phyloP scores from a whole-genome alignment of 2,797 vertebrate species.

The Thripadectes ignobilis region DNA sequence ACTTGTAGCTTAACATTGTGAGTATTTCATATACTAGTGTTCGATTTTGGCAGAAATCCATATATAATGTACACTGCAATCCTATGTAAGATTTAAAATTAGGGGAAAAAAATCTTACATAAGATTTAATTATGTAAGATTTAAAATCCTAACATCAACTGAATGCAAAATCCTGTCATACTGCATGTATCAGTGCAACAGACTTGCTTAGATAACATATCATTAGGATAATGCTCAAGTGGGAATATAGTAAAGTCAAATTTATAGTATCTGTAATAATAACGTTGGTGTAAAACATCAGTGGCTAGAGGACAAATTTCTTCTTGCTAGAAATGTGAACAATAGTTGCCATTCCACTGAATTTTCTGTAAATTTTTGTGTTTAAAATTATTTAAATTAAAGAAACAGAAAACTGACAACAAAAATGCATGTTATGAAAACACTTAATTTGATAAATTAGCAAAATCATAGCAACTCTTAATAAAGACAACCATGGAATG shows the following conservation, averaged over 20 bases:
- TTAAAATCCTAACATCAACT: constrained; percentile 2
- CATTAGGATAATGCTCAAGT: neutral
- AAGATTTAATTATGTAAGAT: neutral
- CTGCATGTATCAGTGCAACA: neutral
- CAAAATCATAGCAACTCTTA: neutral
- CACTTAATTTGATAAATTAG: neutral
- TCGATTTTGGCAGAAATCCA: constrained; percentile 6
- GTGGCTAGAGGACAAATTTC: neutral
- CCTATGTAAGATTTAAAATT: neutral
- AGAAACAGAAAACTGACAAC: neutral
- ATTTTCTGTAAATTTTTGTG: neutral
- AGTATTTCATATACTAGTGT: neutral
- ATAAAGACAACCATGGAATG: neutral
- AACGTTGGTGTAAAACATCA: neutral
- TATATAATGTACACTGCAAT: neutral
- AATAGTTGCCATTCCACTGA: neutral
- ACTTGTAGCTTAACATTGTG: neutral
- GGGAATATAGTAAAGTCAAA: neutral
- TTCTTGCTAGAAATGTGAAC: neutral
- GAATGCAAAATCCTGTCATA: neutral
- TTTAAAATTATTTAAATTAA: neutral
- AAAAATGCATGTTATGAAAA: neutral
- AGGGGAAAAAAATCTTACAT: neutral
- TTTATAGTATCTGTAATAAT: neutral
- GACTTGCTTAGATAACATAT: neutral